Percentiles rank a stretch among this genome's conserved stretches.
phyloP scores from a whole-genome alignment of 35 echinoderm and acorn worm genomes.

The Apostichopus japonicus region DNA sequence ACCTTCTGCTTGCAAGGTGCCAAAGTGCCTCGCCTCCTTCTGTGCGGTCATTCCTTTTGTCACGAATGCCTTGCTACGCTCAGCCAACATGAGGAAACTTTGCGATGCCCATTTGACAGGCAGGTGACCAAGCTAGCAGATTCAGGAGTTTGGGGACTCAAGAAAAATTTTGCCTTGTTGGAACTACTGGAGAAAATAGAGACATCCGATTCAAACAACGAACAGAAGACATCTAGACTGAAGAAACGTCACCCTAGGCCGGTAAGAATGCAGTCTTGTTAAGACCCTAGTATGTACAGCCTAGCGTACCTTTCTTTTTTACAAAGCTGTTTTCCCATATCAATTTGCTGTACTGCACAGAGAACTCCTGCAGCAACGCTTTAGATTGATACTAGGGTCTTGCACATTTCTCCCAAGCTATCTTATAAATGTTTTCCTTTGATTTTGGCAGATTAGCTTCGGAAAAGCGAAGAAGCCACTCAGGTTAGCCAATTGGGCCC shows the following conservation, averaged over 20 bases:
- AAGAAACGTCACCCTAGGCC: not conserved
- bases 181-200: conserved; percentile 91
- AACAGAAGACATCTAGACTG: conserved; percentile 7
- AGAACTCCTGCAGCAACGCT: no score
- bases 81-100: conserved; percentile 66
- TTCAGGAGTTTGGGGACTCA: conserved; percentile 90
- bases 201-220: not conserved
- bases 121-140: conserved; percentile 83
- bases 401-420: no score
- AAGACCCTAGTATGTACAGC: no score
- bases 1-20: conserved; percentile 87
- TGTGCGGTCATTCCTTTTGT: conserved; percentile 92
- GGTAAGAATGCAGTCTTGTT: not conserved
- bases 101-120: conserved; percentile 87
- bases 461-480: no score
- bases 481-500: no score
- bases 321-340: no score
- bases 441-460: no score
- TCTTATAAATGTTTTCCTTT: no score
- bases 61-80: conserved; percentile 86
- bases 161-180: conserved; percentile 96
- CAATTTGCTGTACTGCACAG: no score
- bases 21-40: conserved; percentile 89
- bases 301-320: no score
- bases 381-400: no score